Evolutionary conservation across 2,113 vertebrate species (phyloP).

Genomic region (Chaetorhynchus papuensis): DNA sequence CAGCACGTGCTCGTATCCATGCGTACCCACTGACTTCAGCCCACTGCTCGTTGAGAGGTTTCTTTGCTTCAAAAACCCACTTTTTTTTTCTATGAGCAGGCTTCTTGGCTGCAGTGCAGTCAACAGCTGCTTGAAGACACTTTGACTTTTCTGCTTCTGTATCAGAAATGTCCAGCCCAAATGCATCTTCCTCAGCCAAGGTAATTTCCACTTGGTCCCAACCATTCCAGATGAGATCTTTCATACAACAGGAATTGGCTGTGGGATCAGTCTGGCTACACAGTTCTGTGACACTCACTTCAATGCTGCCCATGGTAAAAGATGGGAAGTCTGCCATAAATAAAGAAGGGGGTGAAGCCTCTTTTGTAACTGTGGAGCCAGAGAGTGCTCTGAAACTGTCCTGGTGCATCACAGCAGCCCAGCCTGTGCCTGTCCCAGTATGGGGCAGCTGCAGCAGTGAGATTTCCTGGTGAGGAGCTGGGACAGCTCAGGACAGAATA

Average conservation of each 20-base stretch:
- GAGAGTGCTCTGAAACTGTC: not conserved
- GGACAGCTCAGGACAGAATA: not conserved
- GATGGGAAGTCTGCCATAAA: not conserved
- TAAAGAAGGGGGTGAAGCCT: not conserved
- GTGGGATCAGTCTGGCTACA: not conserved
- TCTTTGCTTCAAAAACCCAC: not conserved
- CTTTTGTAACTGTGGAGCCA: not conserved
- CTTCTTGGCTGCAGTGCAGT: not conserved
- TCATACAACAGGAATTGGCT: not conserved
- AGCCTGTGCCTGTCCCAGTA: not conserved
- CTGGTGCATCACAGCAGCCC: not conserved
- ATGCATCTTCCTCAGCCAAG: not conserved
- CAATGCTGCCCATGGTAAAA: not conserved
- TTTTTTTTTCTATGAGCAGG: not conserved
- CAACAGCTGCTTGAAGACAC: not conserved
- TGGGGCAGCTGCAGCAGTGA: not conserved
- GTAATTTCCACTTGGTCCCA: not conserved
- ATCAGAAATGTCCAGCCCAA: not conserved
- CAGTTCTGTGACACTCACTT: not conserved
- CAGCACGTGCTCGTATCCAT: fast-evolving
- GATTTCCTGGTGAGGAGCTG: not conserved
- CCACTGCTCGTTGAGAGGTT: not conserved
- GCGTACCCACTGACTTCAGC: not conserved
- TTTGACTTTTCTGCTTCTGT: not conserved
- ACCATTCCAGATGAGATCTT: not conserved